Evolutionary conservation across 2,888 invertebrate species (phyloP).

Genomic region (Theristus sp.): DNA sequence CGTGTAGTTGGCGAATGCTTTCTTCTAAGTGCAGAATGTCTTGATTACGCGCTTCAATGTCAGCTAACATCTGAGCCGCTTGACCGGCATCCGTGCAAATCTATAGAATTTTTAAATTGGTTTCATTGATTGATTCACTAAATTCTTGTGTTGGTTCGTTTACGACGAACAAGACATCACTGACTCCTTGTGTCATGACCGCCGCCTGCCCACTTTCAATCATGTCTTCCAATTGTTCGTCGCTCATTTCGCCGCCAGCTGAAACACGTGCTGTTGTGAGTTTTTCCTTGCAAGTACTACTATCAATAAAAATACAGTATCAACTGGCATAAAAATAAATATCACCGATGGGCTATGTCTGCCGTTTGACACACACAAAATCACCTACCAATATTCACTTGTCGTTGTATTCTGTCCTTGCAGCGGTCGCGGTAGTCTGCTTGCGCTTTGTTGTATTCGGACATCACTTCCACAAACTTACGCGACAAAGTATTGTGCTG

Average conservation of each 20-base stretch:
- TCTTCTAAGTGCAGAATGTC: background rate
- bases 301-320: background rate
- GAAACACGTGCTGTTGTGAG: too few species aligned
- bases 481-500: conserved; percentile 92
- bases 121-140: background rate
- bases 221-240: background rate
- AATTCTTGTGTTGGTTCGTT: background rate
- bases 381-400: conserved; percentile 78
- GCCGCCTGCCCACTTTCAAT: background rate
- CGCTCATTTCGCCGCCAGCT: background rate
- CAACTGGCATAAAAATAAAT: too few species aligned
- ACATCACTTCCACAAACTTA: conserved; percentile 98
- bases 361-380: too few species aligned
- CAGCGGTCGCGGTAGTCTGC: conserved; percentile 95
- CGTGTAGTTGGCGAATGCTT: background rate
- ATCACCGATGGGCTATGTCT: too few species aligned
- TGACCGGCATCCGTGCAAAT: background rate
- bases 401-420: conserved; percentile 93
- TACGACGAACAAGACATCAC: background rate
- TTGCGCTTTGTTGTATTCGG: conserved; percentile 96
- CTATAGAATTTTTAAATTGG: background rate
- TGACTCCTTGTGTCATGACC: background rate
- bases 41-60: background rate
- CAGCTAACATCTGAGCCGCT: background rate
- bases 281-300: too few species aligned